Evolutionary conservation across 2,797 vertebrate genomes (phyloP), one percentile per base, ranked within the genome.

Genomic region (Paramormyrops hopkinsi): DNA sequence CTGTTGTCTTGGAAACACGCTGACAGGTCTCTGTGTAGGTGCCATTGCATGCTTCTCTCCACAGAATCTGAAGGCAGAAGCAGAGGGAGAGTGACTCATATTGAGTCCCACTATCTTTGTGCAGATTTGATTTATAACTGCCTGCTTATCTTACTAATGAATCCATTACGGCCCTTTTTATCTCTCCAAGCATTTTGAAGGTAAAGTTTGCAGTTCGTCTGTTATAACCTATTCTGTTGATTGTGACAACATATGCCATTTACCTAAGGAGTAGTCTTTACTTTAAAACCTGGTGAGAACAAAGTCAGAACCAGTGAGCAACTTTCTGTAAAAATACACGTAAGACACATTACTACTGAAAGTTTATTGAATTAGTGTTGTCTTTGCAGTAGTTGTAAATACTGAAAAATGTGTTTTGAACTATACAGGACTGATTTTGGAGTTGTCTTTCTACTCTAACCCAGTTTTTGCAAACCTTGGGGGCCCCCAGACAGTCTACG

Each of bases 101-200:
- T 44, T 56, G 86, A 59, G 51, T 33, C 54, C 51, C 33, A 12
- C 51, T 41, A 87, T 59, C 86, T 41, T 56, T 54, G 51, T 56
- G 25, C 62, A 85, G 19, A 65, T 51, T 87, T 89, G 89, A 89
- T 87, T 89, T 87, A 89, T 79, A 54, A 48, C 41, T 50, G 73
- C 41, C 22, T 88, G 62, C 86, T 83, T 90, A 88, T 90, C 89
- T 83, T 86, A 51, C 87, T 65, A 88, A 87, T 56, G 79, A 90
- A 89, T 86, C 88, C 88, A 89, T 89, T 86, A 89, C 44, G n/a
- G 17, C 33, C 65, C 33, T 56, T 41, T 3, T 33, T 54, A 54
- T 54, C 86, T 41, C 29, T 53, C 7, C 12, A 22, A 87, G 59
- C 56, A 65, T 53, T 88, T 69, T 65, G n/a, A 88, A 88, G 51